phyloP scores from a whole-genome alignment of 2,888 invertebrate genomes.

The Epistrophe eligans region DNA sequence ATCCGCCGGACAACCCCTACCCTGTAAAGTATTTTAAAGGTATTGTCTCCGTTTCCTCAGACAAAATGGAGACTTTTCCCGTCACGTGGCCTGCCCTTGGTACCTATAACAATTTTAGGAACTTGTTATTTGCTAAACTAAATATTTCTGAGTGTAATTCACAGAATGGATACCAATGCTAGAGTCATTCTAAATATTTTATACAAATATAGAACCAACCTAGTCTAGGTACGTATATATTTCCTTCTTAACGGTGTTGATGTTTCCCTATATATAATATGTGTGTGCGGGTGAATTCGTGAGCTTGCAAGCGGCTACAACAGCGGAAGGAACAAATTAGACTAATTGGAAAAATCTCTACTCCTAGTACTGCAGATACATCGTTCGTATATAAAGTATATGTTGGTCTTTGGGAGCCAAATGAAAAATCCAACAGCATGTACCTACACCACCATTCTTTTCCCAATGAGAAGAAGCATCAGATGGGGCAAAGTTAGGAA shows the following conservation, averaged over 20 bases:
- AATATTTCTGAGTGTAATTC: slow-evolving; percentile 5
- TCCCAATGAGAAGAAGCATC: background rate
- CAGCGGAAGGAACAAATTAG: slow-evolving; percentile 77
- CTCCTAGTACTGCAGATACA: slow-evolving; percentile 56
- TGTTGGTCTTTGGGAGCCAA: slow-evolving; percentile 23
- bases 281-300: slow-evolving; percentile 28
- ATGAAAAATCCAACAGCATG: slow-evolving; percentile 33
- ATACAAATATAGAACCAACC: background rate
- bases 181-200: background rate
- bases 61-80: too few relatives aligned
- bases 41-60: too few relatives aligned
- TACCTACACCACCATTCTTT: background rate
- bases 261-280: background rate
- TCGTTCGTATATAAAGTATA: background rate
- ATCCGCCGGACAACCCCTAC: too few relatives aligned
- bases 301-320: slow-evolving; percentile 61
- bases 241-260: background rate
- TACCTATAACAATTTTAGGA: too few relatives aligned
- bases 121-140: background rate
- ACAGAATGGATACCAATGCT: background rate
- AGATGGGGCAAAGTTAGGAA: background rate
- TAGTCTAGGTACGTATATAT: background rate
- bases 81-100: too few relatives aligned
- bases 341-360: slow-evolving; percentile 77
- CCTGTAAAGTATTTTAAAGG: too few relatives aligned